Base-by-base conservation (phyloP, 1,140 invertebrate species). In the Macrobrachium nipponense region DNA sequence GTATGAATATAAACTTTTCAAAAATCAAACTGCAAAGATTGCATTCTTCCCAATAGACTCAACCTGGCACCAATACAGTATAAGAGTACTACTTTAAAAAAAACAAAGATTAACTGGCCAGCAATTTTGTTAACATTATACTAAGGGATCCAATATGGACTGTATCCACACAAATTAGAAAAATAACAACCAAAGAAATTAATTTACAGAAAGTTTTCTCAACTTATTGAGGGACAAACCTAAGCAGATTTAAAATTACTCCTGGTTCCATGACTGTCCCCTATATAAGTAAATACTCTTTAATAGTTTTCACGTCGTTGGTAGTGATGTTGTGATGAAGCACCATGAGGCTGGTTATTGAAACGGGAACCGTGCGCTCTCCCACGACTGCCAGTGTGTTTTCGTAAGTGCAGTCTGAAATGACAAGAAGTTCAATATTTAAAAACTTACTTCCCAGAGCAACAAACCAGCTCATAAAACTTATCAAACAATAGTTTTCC, bases 281-380 rank as follows among this genome's bases (percentile, higher is more conserved):
- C 12, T 8, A 51, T 51, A 72, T 15, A 36, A 73, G 6, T 17
- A 27, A 73, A 15, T 17, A 27, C 6, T n/a, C 27, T 78, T 78
- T 73, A 86, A 61, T 86, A 86, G 59, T 86, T 86, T 61, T 86
- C 83, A 20, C 83, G 59, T n/a, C 83, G 83, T 51, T 86, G 83
- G 59, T 86, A 86, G 58, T 86, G 83, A 43, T 86, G 83, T 61
- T 86, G 83, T 1, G 60, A 44, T 17, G 83, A 60, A 23, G 83
- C 79, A 10, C 77, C 76, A 43, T 86, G 83, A 14, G 83, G 66
- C n/a, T 86, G 83, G 77, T 86, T 86, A 43, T 86, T 80, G 51
- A 85, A 85, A 64, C 82, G 75, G 17, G 82, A 85, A 18, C 82
- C 27, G 18, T 85, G 76, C 36, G 76, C 82, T 15, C 82, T 44